Percentiles rank a stretch among this genome's conserved stretches.
These are phyloP conservation scores for Phoronis australis DNA, from an alignment of 2,888 invertebrate species.

Conservation along the genomic window DNA sequence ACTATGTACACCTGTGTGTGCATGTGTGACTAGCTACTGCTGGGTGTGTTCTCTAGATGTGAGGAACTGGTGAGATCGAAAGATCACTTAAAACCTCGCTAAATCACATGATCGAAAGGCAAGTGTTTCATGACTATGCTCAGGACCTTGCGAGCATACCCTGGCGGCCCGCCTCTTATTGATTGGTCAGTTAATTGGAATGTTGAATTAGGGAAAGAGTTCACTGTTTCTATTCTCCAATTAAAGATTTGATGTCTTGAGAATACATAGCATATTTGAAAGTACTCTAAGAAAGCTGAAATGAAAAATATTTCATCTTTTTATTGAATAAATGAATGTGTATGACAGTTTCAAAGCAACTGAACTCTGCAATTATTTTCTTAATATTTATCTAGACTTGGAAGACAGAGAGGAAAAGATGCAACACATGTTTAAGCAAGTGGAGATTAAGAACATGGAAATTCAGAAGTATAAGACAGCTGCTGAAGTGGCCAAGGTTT, in stretches of 20 bases:
- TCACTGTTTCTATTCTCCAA: no score
- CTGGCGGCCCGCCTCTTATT: neutral
- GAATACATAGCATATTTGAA: no score
- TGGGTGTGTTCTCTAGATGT: neutral
- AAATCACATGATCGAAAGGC: neutral
- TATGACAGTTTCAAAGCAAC: no score
- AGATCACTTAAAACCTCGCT: neutral
- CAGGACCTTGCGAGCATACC: neutral
- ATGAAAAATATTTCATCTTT: no score
- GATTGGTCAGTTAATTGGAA: no score
- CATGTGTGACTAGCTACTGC: neutral
- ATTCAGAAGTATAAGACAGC: slow-evolving; percentile 38
- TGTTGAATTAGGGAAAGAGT: no score
- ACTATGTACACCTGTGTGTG: neutral
- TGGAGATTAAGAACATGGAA: slow-evolving; percentile 43
- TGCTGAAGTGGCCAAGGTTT: slow-evolving; percentile 47
- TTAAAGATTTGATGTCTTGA: no score
- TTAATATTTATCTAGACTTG: no score
- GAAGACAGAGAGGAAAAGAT: slow-evolving; percentile 46
- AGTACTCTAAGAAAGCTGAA: no score
- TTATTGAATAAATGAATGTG: no score
- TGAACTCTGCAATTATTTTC: no score
- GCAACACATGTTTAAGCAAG: slow-evolving; percentile 36
- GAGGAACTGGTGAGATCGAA: neutral
- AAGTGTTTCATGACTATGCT: neutral